phyloP scores from a whole-genome alignment of 2,888 invertebrate species.

The Drosophila eohydei region DNA sequence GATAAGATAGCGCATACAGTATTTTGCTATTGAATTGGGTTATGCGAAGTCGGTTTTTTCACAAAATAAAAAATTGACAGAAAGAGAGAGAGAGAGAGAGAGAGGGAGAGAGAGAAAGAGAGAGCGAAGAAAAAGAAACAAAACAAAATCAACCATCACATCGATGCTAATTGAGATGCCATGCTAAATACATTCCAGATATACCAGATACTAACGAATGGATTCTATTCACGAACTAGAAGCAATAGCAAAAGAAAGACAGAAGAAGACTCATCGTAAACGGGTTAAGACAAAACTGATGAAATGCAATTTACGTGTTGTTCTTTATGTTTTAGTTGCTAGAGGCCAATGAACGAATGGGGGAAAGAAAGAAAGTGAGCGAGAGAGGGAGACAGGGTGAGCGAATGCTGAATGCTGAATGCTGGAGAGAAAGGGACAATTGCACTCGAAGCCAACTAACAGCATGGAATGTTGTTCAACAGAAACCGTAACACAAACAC shows the following conservation, averaged over 20 bases:
- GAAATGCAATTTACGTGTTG: conserved; percentile 47
- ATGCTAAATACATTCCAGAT: background rate
- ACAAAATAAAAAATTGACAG: background rate
- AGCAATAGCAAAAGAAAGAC: background rate
- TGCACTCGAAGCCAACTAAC: conserved; percentile 15
- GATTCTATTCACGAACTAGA: conserved; percentile 4
- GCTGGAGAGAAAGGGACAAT: conserved; percentile 1
- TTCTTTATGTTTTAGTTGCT: conserved; percentile 27
- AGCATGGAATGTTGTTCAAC: conserved; percentile 46
- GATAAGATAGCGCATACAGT: conserved; percentile 50
- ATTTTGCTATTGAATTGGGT: conserved; percentile 16
- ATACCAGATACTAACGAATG: conserved; percentile 6
- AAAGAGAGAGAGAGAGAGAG: background rate
- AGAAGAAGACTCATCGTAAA: conserved; percentile 14
- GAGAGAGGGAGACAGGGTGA: background rate
- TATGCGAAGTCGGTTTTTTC: background rate
- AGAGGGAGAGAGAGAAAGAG: background rate
- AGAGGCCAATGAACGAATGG: conserved; percentile 37
- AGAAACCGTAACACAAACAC: background rate
- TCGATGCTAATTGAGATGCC: conserved; percentile 16
- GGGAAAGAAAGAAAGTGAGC: background rate
- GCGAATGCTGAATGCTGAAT: background rate
- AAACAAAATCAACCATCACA: conserved; percentile 2
- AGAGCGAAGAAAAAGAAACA: background rate
- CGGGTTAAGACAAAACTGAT: conserved; percentile 36